Evolutionary conservation across 2,113 vertebrate genomes (phyloP).

Genomic region (Passerina amoena): DNA sequence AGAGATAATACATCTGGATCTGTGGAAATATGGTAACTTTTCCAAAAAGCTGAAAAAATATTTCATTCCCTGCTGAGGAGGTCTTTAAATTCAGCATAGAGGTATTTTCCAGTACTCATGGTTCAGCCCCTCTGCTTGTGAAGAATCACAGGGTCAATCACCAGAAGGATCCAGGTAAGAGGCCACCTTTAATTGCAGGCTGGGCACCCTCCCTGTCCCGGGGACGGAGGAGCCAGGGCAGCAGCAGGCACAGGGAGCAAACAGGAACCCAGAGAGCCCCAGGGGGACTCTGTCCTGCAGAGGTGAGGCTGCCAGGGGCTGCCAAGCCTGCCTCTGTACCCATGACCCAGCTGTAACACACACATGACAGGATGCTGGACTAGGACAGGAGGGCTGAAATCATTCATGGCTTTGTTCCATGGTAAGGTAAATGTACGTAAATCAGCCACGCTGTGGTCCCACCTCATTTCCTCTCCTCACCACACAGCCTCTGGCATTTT

Average conservation of each 20-base stretch:
- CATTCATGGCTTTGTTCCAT: neutral
- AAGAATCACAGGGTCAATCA: fast-evolving
- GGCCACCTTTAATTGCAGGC: neutral
- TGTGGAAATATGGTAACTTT: neutral
- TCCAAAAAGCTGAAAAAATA: neutral
- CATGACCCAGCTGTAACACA: neutral
- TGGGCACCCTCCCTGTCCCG: fast-evolving
- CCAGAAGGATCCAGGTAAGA: neutral
- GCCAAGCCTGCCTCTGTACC: neutral
- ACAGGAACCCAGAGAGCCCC: neutral
- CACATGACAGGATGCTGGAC: neutral
- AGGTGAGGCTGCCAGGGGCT: neutral
- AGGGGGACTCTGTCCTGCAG: fast-evolving
- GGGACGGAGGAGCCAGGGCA: neutral
- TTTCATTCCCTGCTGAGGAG: neutral
- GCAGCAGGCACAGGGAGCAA: neutral
- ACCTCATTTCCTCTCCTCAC: neutral
- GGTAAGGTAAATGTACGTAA: neutral
- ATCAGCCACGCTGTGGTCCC: neutral
- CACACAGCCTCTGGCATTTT: neutral
- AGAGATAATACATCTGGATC: neutral
- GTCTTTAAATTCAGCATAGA: neutral
- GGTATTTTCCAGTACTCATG: neutral
- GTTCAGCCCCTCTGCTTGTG: neutral
- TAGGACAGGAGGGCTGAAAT: neutral